phyloP scores from a whole-genome alignment of 2,888 invertebrate species.

The Bombyx huttoni region DNA sequence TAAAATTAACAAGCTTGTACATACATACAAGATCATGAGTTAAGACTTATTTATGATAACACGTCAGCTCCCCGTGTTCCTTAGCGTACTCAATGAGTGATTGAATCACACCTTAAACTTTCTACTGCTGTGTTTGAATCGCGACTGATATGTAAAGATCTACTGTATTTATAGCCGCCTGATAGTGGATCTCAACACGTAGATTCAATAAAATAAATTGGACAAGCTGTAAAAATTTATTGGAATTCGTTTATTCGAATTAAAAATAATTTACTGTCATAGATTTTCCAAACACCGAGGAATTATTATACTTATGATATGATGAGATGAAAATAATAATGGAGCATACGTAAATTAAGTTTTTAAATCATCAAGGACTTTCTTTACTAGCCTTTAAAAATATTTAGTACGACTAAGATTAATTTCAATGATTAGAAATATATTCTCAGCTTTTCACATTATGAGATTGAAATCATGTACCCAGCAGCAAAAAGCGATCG shows the following conservation, averaged over 20 bases:
- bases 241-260: conserved; percentile 10
- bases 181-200: conserved; percentile 1
- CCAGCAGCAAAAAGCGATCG: conserved; percentile 13
- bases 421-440: not conserved
- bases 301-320: no score
- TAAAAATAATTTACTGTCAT: no score
- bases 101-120: conserved; percentile 22
- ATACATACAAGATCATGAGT: no score
- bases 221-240: conserved; percentile 1
- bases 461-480: conserved; percentile 7
- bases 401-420: not conserved
- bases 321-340: no score
- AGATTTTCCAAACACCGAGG: no score
- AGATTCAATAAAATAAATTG: not conserved
- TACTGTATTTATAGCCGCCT: conserved; percentile 8
- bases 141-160: conserved; percentile 11
- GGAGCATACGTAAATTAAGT: no score
- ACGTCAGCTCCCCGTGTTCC: conserved; percentile 24
- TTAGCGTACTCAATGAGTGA: conserved; percentile 20
- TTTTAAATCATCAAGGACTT: no score
- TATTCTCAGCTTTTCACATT: conserved; percentile 3
- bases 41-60: conserved; percentile 13
- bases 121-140: conserved; percentile 14
- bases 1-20: no score
- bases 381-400: no score